Evolutionary conservation across 2,888 invertebrate genomes (phyloP), one percentile per base, ranked within the genome.

Genomic region (Ormyrus pomaceus): DNA sequence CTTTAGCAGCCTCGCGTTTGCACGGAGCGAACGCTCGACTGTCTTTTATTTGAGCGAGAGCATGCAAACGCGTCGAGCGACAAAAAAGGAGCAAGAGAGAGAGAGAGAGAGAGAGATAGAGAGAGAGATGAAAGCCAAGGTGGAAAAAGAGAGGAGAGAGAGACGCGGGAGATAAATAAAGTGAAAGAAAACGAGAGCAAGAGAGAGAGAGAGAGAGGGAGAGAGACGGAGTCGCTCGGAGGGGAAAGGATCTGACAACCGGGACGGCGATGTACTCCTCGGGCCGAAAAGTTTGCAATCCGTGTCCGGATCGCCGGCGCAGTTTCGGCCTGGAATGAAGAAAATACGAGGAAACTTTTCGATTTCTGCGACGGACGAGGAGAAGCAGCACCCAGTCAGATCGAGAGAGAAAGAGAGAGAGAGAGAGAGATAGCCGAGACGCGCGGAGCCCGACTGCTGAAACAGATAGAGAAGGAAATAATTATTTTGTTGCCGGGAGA

Each of bases 291-390:
- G 72, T 78, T 78, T 59, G 78, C 68, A 58, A 73, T 61, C 58
- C 68, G 68, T 68, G 73, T 78, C 61, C 61, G 59, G 59, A 65
- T 73, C 68, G 66, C 46, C 51, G 13, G 45, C 13, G 69, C 64
- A 56, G 70, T 77, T 71, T 69, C 69, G 51, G 61, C 19, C 6
- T 19, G 46, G 68, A 58, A 72, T 58, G 72, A 78, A 79, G 73
- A 62, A 79, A 79, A 58, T 73, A 79, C 58, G 73, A 68, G 68
- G 61, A 73, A 79, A 79, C 59, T 68, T 79, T 79, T 79, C 66
- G 79, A 73, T 79, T 69, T 73, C 69, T 55, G 45, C 10, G 48
- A 11, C 48, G n/a, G 50, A 3, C 50, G 5, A 66, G 45, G 5
- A 9, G 10, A 45, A 45, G 46, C 10, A 10, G 61, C 19, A 9